A percentile compares a stretch with the other conserved stretches of the same genome.
phyloP scores from a whole-genome alignment of 2,888 invertebrate species.

The Lasioglossum zephyrum region DNA sequence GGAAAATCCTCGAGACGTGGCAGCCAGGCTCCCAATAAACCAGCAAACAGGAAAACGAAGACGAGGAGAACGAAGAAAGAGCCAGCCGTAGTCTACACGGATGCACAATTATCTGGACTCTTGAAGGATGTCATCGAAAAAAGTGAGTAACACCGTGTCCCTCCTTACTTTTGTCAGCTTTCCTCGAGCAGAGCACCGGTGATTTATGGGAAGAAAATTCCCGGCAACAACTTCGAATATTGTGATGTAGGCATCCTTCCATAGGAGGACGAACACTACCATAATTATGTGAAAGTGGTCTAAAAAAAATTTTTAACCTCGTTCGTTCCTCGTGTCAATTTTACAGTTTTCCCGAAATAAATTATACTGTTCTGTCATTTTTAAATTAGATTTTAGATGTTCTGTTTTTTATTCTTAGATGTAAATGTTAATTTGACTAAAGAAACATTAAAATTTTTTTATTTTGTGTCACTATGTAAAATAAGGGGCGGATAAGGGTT shows the following conservation, averaged over 20 bases:
- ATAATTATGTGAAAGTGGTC: too few species aligned
- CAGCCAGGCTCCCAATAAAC: constrained; percentile 56
- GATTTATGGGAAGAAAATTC: constrained; percentile 68
- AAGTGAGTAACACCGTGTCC: constrained; percentile 84
- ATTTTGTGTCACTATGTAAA: too few species aligned
- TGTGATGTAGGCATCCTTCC: constrained; percentile 21
- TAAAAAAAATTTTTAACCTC: too few species aligned
- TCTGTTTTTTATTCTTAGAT: too few species aligned
- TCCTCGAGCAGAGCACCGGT: constrained; percentile 2
- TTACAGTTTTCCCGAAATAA: too few species aligned
- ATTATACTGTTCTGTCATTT: too few species aligned
- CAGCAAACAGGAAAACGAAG: constrained; percentile 58
- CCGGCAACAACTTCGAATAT: constrained; percentile 41
- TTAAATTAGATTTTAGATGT: too few species aligned
- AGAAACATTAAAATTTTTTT: too few species aligned
- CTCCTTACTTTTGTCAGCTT: constrained; percentile 18
- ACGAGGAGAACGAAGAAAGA: constrained; percentile 66
- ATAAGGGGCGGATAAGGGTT: too few species aligned
- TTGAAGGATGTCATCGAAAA: constrained; percentile 80
- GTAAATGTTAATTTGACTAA: too few species aligned
- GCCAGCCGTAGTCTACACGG: constrained; percentile 75
- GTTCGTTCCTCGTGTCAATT: too few species aligned
- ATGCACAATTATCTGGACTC: constrained; percentile 80
- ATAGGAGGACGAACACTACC: constrained; percentile 46
- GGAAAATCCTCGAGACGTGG: constrained; percentile 64